Conservation (phyloP, 1,140 invertebrate species). For the Drosophila rufa region DNA sequence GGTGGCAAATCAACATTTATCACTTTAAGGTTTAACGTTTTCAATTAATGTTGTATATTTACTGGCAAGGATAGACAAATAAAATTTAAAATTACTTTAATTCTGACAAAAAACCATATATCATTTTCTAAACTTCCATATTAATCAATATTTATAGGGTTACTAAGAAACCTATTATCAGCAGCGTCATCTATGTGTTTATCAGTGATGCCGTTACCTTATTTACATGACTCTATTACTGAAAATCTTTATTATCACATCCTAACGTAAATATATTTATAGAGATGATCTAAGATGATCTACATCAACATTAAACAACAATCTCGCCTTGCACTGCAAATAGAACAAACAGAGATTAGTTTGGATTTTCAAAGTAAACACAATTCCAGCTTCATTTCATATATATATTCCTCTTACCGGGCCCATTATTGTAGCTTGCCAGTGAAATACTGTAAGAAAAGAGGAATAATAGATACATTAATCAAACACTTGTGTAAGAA, state of each 20-base stretch:
- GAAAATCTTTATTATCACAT: neutral
- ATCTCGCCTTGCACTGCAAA: slow-evolving; percentile 11
- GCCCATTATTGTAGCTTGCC: slow-evolving; percentile 99
- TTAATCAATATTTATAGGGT: neutral
- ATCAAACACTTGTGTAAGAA: slow-evolving; percentile 21
- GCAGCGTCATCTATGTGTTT: neutral
- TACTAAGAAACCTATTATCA: neutral
- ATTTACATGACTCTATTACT: neutral
- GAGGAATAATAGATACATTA: slow-evolving; percentile 63
- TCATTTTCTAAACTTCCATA: too few species aligned
- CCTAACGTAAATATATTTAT: neutral
- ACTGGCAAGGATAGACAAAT: too few species aligned
- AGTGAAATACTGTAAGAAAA: slow-evolving; percentile 95
- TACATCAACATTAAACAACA: slow-evolving; percentile 5
- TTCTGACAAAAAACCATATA: neutral
- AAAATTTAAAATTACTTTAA: neutral
- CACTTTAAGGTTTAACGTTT: too few species aligned
- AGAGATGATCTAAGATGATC: neutral
- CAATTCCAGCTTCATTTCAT: neutral
- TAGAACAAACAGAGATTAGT: slow-evolving; percentile 22
- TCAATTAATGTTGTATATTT: neutral
- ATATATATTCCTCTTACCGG: slow-evolving; percentile 91
- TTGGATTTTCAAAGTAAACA: slow-evolving; percentile 2
- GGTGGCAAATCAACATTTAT: too few species aligned
- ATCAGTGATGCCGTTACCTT: neutral